phyloP scores from a whole-genome alignment of 2,888 invertebrate genomes.

The Aphodius granarius region DNA sequence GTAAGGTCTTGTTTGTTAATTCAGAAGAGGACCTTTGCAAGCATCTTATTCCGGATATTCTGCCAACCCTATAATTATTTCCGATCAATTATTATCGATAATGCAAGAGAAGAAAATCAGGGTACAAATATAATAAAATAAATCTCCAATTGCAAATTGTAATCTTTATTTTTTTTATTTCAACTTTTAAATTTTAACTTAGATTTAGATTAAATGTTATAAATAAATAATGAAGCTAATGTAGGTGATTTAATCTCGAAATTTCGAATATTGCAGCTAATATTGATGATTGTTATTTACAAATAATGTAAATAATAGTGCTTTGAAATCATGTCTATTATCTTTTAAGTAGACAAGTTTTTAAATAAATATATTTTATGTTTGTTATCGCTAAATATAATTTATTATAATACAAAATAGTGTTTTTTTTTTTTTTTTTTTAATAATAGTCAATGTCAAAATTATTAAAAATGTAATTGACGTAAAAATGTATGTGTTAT shows the following conservation, averaged over 20 bases:
- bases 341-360: background rate
- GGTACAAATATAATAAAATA: conserved; percentile 14
- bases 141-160: background rate
- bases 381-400: background rate
- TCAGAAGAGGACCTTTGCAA: conserved; percentile 72
- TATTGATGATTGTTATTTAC: background rate
- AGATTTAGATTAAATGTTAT: background rate
- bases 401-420: background rate
- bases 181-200: background rate
- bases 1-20: conserved; percentile 73
- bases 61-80: conserved; percentile 64
- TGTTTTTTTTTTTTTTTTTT: background rate
- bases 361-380: background rate
- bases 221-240: background rate
- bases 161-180: background rate
- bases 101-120: conserved; percentile 13
- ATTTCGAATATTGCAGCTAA: background rate
- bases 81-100: conserved; percentile 45
- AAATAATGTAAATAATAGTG: background rate
- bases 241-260: background rate
- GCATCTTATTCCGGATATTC: conserved; percentile 76
- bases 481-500: background rate
- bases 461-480: background rate
- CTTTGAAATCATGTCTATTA: background rate
- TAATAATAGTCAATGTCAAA: background rate